These are phyloP conservation scores for Linnaemya tessellans DNA, from an alignment of 2,888 invertebrate species.

Conservation along the genomic window DNA sequence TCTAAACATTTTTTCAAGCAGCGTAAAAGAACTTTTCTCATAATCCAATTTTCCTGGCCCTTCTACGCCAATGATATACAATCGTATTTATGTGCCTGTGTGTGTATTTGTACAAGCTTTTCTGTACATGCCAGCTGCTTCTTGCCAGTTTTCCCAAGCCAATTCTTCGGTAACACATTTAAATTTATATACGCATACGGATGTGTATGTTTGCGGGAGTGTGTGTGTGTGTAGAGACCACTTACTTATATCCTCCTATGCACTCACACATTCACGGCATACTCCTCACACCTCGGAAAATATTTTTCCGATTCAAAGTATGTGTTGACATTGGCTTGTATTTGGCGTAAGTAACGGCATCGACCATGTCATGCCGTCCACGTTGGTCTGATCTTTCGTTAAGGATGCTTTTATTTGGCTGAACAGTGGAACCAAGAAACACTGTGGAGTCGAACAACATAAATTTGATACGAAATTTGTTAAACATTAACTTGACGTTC, in stretches of 20 bases:
- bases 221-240: neutral
- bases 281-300: conserved; percentile 35
- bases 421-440: conserved; percentile 47
- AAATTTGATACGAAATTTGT: too few species aligned
- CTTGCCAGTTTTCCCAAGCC: too few species aligned
- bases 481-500: too few species aligned
- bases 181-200: neutral
- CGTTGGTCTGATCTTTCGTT: conserved; percentile 66
- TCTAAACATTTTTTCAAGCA: too few species aligned
- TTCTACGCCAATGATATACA: too few species aligned
- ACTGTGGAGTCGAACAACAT: neutral
- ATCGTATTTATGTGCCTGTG: too few species aligned
- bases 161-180: too few species aligned
- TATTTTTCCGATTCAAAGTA: conserved; percentile 79
- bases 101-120: too few species aligned
- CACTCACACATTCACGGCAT: conserved; percentile 52
- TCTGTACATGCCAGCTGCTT: too few species aligned
- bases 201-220: neutral
- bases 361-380: conserved; percentile 76
- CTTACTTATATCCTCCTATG: conserved; percentile 35
- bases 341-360: conserved; percentile 82
- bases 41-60: too few species aligned
- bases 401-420: conserved; percentile 44
- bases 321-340: conserved; percentile 83
- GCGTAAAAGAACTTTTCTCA: too few species aligned